Evolutionary conservation across 2,797 vertebrate genomes (phyloP), one percentile per base, ranked within the genome.

Genomic region (Tenualosa ilisha): DNA sequence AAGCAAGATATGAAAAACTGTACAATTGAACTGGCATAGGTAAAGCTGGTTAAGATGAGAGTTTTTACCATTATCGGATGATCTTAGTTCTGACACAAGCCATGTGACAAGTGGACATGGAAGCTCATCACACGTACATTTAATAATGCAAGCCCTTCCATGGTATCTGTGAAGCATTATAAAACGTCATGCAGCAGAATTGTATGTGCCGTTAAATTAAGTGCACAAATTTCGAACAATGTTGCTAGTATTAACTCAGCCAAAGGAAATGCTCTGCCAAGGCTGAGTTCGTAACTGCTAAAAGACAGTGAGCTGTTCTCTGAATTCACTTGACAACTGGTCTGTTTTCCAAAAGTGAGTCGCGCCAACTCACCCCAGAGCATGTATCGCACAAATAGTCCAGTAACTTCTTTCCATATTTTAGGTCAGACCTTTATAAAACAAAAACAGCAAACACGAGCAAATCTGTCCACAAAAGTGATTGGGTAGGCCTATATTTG

Each of bases 81-180:
- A 7, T 86, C 81, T 89, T 43, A 95, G 89, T 86, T 95, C 89
- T 0, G 90, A 50, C 0, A 89, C 82, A 88, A 96, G 84, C 95
- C 95, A 96, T 86, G 88, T 91, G 85, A 96, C 88, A 85, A 96
- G 89, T 0, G 94, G 95, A 75, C 95, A 94, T 0, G 96, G 96
- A 0, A 96, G 93, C 63, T 96, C 96, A 1, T 95, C 95, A 87
- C 96, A 96, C 0, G 7, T 3, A 86, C 96, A 96, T 79, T 82
- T 83, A 0, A 53, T 75, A 0, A 94, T 82, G 61, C 95, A 96
- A 20, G 65, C 82, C 11, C 72, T 31, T 49, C 87, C 87, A 1
- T 85, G 87, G 88, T 95, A 96, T 87, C 96, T 96, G 89, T 20
- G 40, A 79, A 37, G 8, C 72, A 79, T 72, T 63, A 31, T 31